These are phyloP conservation scores for Mastacembelus armatus DNA, from an alignment of 2,797 vertebrate species.

Conservation along the genomic window DNA sequence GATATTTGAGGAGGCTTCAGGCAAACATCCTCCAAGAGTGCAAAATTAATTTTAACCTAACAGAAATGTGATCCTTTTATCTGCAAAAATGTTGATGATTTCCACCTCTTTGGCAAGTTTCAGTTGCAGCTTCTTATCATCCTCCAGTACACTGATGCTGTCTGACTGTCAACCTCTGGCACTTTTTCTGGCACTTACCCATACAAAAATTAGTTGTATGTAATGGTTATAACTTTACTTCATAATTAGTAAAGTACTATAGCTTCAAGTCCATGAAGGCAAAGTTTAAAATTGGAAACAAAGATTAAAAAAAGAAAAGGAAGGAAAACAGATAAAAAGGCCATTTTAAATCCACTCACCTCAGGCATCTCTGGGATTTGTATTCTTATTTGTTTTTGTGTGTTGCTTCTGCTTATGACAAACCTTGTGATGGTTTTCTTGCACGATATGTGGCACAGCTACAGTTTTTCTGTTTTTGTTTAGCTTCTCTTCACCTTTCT, in stretches of 20 bases:
- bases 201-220: background rate
- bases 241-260: background rate
- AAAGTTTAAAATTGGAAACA: background rate
- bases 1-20: conserved; percentile 4
- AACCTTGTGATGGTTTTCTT: conserved; percentile 11
- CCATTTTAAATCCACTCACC: too few relatives aligned
- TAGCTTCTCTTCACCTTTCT: conserved; percentile 14
- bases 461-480: conserved; percentile 17
- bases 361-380: too few relatives aligned
- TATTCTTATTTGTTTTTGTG: too few relatives aligned
- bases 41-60: conserved; percentile 29
- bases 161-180: background rate
- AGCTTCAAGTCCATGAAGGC: background rate
- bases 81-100: background rate
- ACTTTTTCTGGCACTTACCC: background rate
- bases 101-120: conserved; percentile 22
- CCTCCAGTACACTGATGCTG: background rate
- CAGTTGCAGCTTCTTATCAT: conserved; percentile 4
- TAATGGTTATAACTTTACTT: too few relatives aligned
- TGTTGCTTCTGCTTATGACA: too few relatives aligned
- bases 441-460: conserved; percentile 38
- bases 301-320: too few relatives aligned
- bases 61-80: conserved; percentile 47
- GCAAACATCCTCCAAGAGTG: conserved; percentile 31
- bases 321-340: background rate